Conservation (phyloP, 1,140 invertebrate species). For the Caerostris extrusa region DNA sequence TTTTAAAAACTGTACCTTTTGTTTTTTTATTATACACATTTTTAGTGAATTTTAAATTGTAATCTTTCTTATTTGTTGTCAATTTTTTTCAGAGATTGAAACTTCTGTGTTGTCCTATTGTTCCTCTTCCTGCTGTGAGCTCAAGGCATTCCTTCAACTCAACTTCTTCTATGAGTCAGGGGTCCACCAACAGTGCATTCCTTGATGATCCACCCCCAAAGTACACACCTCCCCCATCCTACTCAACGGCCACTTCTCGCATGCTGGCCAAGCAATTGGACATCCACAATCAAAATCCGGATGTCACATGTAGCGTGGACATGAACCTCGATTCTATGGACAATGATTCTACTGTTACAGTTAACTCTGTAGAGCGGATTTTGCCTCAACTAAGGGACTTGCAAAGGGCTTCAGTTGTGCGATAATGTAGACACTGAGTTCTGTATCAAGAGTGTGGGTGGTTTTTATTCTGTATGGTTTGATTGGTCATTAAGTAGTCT, state of each 20-base stretch:
- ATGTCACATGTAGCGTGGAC: not conserved
- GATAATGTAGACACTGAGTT: not conserved
- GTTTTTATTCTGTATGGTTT: not conserved
- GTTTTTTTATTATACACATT: not conserved
- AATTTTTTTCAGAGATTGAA: conserved; percentile 55
- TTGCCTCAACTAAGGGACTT: not conserved
- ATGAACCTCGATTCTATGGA: not conserved
- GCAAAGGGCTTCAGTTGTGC: not conserved
- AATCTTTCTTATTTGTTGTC: not conserved
- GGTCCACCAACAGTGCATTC: conserved; percentile 72
- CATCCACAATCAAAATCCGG: not conserved
- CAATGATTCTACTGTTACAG: not conserved
- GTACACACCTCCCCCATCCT: conserved; percentile 95
- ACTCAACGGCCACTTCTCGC: conserved; percentile 90
- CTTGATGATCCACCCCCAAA: conserved; percentile 93
- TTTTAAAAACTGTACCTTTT: not conserved
- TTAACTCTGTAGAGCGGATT: conserved; percentile 24
- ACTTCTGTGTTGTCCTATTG: conserved; percentile 57
- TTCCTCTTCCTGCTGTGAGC: conserved; percentile 15
- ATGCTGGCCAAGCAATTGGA: conserved; percentile 70
- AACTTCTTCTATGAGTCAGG: conserved; percentile 51
- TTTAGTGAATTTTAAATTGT: no score
- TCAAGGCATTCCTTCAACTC: conserved; percentile 53
- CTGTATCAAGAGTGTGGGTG: not conserved
- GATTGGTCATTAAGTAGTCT: not conserved